A percentile compares a stretch with the other conserved stretches of the same genome.
Conservation (phyloP, 2,888 invertebrate genomes). For the Trichacis sp. region DNA sequence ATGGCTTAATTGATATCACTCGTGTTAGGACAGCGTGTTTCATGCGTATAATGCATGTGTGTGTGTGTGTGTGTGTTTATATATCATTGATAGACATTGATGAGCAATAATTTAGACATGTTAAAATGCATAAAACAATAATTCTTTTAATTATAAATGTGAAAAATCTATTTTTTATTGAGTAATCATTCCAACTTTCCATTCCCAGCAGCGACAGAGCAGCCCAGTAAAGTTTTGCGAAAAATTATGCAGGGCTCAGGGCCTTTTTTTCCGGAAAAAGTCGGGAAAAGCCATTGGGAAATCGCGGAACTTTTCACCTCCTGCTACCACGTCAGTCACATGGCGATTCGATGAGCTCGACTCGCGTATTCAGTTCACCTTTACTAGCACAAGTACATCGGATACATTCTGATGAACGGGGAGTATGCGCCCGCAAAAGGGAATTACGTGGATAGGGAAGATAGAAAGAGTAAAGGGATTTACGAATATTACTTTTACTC, state of each 20-base stretch:
- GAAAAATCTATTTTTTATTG: no score
- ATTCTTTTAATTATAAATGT: no score
- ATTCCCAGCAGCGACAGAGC: no score
- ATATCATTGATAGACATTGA: no score
- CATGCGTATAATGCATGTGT: no score
- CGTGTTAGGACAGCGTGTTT: no score
- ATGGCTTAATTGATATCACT: no score
- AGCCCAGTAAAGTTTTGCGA: conserved; percentile 42
- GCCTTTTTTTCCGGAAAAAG: conserved; percentile 18
- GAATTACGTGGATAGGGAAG: conserved; percentile 28
- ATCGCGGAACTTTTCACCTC: conserved; percentile 18
- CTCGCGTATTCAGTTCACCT: conserved; percentile 26
- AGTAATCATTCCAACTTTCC: no score
- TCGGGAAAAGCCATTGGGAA: conserved; percentile 9
- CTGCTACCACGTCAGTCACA: conserved; percentile 10
- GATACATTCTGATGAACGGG: conserved; percentile 25
- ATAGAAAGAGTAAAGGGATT: conserved; percentile 25
- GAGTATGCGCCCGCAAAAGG: conserved; percentile 23
- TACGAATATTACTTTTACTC: conserved; percentile 35
- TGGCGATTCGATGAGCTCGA: conserved; percentile 18
- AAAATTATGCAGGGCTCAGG: conserved; percentile 43
- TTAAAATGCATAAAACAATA: no score
- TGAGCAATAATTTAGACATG: no score
- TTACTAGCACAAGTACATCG: conserved; percentile 18
- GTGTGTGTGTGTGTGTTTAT: no score